Base-by-base conservation (phyloP, 1,140 invertebrate genomes). In the Hydropsyche tenuis region DNA sequence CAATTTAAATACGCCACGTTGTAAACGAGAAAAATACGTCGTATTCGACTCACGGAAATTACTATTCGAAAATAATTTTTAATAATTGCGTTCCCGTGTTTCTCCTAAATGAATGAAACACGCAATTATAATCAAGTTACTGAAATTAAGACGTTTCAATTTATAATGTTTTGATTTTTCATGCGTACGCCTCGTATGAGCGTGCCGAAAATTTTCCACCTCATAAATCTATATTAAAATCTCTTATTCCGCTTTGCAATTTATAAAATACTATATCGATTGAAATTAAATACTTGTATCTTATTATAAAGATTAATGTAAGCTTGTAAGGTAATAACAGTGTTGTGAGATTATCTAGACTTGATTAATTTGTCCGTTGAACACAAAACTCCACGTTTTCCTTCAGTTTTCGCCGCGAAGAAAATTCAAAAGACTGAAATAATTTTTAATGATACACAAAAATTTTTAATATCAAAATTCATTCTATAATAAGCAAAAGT, bases 221-320 rank as follows among this genome's bases (percentile, higher is more conserved):
- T 37, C 30, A 37, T 37, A 37, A 37, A 37, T 37, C 30, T 37
- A 37, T 37, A 37, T 37, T 4, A 37, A 37, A 37, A 37, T 37
- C 30, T 37, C 30, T 37, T 37, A 37, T 9, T 4, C 30, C 30
- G 9, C 3, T 37, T 37, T 37, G 9, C 30, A 37, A 4, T 37
- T 4, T 37, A 37, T 37, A 37, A 9, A 4, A 37, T 37, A 37
- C 30, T 9, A 37, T 37, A 37, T 37, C 48, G 48, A 53, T 53
- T 18, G 48, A 53, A 53, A 53, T 53, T 53, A 53, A 53, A 53
- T 18, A 53, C 48, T 53, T 18, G 48, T 53, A 18, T 53, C 48
- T 53, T 53, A 18, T 53, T 53, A 53, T 53, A 53, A 53, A 53
- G 48, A 53, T 53, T 53, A 53, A 53, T 53, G 48, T 53, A 18